Percentiles rank a stretch among this genome's conserved stretches.
Conservation (phyloP, 2,888 invertebrate genomes). For the Mactromeris polynyma region DNA sequence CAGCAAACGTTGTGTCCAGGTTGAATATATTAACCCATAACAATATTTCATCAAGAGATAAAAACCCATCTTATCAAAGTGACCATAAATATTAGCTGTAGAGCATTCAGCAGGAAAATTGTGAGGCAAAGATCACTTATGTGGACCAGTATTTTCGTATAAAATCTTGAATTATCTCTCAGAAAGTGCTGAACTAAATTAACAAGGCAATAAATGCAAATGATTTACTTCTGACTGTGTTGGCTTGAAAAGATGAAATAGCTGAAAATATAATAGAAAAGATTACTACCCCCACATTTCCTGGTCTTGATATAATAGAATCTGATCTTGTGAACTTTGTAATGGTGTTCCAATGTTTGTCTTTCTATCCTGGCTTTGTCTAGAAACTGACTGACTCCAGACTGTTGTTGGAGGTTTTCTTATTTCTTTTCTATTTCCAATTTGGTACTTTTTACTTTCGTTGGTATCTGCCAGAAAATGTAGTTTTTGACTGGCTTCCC, state of each 20-base stretch:
- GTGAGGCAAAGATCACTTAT: background rate
- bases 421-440: background rate
- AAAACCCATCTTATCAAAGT: background rate
- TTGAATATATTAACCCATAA: constrained; percentile 8
- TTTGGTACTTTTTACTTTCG: background rate
- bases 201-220: constrained; percentile 31
- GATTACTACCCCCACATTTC: background rate
- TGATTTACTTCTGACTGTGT: constrained; percentile 10
- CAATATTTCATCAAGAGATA: constrained; percentile 12
- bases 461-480: background rate
- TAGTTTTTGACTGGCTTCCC: background rate
- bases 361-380: background rate
- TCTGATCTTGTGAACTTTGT: constrained; percentile 4
- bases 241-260: background rate
- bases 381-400: background rate
- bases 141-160: background rate
- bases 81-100: constrained; percentile 21
- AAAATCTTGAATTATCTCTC: constrained; percentile 26
- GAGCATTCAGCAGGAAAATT: background rate
- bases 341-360: background rate
- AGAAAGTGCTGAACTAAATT: constrained; percentile 22
- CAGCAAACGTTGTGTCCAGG: background rate
- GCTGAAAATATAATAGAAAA: background rate
- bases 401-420: background rate
- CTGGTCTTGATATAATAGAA: background rate